phyloP scores from a whole-genome alignment of 2,888 invertebrate species.

The Leptura quadrifasciata region DNA sequence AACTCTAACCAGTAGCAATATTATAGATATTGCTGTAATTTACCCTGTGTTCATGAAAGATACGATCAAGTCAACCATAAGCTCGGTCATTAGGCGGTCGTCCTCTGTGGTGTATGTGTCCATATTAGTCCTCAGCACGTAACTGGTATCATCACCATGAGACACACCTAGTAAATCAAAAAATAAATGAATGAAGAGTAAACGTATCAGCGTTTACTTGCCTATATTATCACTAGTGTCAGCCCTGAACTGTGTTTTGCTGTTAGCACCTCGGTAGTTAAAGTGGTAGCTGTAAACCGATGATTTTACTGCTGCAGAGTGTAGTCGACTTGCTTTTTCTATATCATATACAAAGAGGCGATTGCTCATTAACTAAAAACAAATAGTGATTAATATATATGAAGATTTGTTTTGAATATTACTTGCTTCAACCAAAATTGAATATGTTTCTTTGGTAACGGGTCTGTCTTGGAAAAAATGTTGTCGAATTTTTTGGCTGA shows the following conservation, averaged over 20 bases:
- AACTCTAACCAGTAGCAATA: no score
- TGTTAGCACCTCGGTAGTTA: conserved; percentile 77
- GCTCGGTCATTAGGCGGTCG: conserved; percentile 74
- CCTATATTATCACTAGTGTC: conserved; percentile 77
- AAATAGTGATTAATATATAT: conserved; percentile 1
- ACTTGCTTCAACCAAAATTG: conserved; percentile 55
- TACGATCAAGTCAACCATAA: conserved; percentile 76
- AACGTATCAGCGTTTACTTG: conserved; percentile 63
- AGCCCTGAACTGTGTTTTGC: conserved; percentile 77
- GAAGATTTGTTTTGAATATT: background rate
- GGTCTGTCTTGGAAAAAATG: conserved; percentile 67
- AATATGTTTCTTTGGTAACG: conserved; percentile 64
- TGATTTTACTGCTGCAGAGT: conserved; percentile 76
- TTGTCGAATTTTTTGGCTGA: conserved; percentile 66
- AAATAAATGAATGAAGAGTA: background rate
- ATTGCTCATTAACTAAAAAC: conserved; percentile 77
- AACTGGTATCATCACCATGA: conserved; percentile 79
- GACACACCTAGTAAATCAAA: conserved; percentile 76
- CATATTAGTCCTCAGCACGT: conserved; percentile 73
- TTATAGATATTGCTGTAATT: conserved; percentile 51
- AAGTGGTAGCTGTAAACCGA: conserved; percentile 82
- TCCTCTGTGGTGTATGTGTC: conserved; percentile 70
- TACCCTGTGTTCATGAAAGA: conserved; percentile 80
- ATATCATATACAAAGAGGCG: conserved; percentile 79
- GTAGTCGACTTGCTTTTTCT: conserved; percentile 78